Evolutionary conservation across 2,113 vertebrate species (phyloP).

Genomic region (Dipodomys spectabilis): DNA sequence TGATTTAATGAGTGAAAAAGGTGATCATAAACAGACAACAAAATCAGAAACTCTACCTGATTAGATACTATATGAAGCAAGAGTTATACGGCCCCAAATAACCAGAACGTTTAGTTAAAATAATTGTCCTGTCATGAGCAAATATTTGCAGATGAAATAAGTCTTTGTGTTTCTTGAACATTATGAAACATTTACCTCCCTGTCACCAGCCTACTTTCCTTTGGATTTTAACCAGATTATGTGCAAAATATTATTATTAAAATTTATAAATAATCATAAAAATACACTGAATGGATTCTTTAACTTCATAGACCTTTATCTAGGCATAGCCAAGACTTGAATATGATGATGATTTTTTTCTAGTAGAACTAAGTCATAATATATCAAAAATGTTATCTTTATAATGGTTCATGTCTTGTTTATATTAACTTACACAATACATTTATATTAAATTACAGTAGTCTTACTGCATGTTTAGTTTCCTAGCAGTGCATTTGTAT

Average conservation of each 20-base stretch:
- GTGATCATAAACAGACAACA: background rate
- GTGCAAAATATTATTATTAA: background rate
- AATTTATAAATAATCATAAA: background rate
- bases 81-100: background rate
- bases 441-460: background rate
- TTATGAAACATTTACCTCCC: background rate
- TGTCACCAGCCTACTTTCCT: background rate
- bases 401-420: background rate
- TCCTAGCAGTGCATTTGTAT: background rate
- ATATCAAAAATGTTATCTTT: slow-evolving; percentile 7
- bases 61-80: background rate
- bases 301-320: background rate
- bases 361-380: background rate
- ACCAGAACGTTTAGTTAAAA: background rate
- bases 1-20: background rate
- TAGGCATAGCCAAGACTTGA: background rate
- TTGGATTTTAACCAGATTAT: background rate
- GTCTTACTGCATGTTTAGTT: background rate
- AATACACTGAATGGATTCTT: background rate
- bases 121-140: background rate
- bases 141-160: background rate
- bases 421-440: background rate
- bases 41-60: background rate
- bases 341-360: background rate
- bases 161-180: background rate